Evolutionary conservation across 2,797 vertebrate genomes (phyloP), one percentile per base, ranked within the genome.

Genomic region (Scleropages formosus): DNA sequence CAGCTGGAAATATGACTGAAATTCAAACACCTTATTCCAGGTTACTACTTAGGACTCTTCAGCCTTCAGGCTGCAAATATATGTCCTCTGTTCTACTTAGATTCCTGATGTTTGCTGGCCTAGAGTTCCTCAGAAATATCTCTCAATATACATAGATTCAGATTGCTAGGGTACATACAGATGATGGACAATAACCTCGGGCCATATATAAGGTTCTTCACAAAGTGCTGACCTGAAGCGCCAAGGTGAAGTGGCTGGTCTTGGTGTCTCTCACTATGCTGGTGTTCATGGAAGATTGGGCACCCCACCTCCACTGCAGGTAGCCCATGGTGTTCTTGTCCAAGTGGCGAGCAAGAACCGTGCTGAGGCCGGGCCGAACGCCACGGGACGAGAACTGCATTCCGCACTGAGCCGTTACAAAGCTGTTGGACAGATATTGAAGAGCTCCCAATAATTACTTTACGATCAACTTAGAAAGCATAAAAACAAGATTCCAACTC

Each of bases 271-370:
- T 90, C 80, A 99, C 98, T 0, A 99, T 80, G 60, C 96, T 99
- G 4, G 96, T 98, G 89, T 98, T 98, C 98, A 99, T 99, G 74
- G 97, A 95, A 0, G 97, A 98, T 88, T 99, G 95, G 83, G 92
- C 86, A 1, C 98, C 98, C 95, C 97, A 99, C 0, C 96, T 93
- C 98, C 98, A 99, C 88, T 98, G 96, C 77, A 99, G 75, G 85
- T 99, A 99, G 20, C 98, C 98, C 94, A 98, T 96, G 0, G 98
- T 99, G 89, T 99, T 98, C 89, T 96, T 97, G 90, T 99, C 96
- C 0, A 99, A 91, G 90, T 98, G 95, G 11, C 96, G 95, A 0
- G 98, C 97, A 60, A 99, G 86, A 75, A 98, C 92, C 0, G 95
- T 98, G 63, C 95, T 97, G 22, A 98, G 78, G 61, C 95, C 95